Evolutionary conservation across 1,140 invertebrate genomes (phyloP), one percentile per base, ranked within the genome.

Genomic region (Trichonephila clavipes): DNA sequence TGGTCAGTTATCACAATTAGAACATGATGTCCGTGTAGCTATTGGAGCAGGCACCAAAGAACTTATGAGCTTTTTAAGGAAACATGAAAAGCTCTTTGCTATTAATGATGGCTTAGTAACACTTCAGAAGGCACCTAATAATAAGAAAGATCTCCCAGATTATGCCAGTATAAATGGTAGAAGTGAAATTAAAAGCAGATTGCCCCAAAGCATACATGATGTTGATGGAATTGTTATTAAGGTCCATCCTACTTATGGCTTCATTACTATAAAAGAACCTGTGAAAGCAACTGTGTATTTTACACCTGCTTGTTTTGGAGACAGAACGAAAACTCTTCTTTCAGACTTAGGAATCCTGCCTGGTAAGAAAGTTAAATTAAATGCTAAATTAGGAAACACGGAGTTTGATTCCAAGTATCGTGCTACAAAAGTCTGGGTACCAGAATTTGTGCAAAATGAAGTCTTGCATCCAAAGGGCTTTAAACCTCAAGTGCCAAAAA

Each of bases 261-360:
- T 94, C 59, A 94, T 94, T 4, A 40, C n/a, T 58, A 28, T 61
- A 21, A 89, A 89, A 59, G 19, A 88, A 24, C 93, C 87, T 28
- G 12, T 93, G 3, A 89, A 86, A 61, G 77, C 93, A 18, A 18
- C 34, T 44, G 77, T 94, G 14, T 94, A 94, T 86, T 94, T 94
- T 69, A n/a, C 77, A 28, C 64, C 87, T 14, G 16, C 58, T 21
- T 34, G 5, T 85, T 89, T 89, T 82, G n/a, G n/a, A 10, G n/a
- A 90, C 82, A 44, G 5, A 69, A 21, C 44, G 2, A 64, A 44
- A 61, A 82, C 19, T 12, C 34, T 93, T 62, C 24, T 58, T 2
- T 61, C 40, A 61, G 91, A 88, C 0, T 14, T 72, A n/a, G 28
- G 24, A 51, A n/a, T 44, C 16, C 5, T 51, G 14, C 62, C 66